Evolutionary conservation across 2,797 vertebrate species (phyloP), one percentile per base, ranked within the genome.

Genomic region (Staurois parvus): DNA sequence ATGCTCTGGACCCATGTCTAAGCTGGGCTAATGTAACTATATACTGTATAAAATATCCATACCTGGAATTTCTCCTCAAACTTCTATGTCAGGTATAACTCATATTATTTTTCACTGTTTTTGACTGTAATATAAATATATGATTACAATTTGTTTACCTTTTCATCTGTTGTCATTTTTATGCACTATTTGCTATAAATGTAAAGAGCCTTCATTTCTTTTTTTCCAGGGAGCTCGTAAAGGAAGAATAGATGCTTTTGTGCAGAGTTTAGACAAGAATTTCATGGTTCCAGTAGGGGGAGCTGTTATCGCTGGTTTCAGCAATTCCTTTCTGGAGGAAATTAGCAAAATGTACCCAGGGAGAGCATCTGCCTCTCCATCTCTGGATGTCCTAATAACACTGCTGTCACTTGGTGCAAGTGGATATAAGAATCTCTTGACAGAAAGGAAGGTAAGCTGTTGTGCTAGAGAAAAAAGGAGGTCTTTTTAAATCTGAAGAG

Each of bases 261-360:
- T 99, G 19, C 98, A 99, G 92, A 99, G 98, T 91, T 90, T 99
- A 94, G 98, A 99, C 93, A 99, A 99, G 94, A 99, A 99, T 94
- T 99, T 99, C 76, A 96, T 99, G 98, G 97, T 99, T 91, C 98
- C 98, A 92, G 98, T 99, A 95, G 98, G 98, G 93, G 98, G 98
- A 52, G 98, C 98, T 93, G 92, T 99, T 89, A 97, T 99, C 83
- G 98, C 98, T 93, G 98, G 98, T 82, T 99, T 99, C 91, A 93
- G 94, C 67, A 95, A 96, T 67, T 88, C 94, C 82, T 99, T 99
- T 90, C 91, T 99, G 88, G 94, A 97, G 88, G 98, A 99, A 90
- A 98, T 99, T 88, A 99, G 97, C 93, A 94, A 96, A 92, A 99
- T 96, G 95, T 99, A 99, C 89, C 98, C 98, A 91, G 98, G 98